Evolutionary conservation across 35 echinoderm and acorn worm genomes (phyloP).

Genomic region (Apostichopus japonicus): DNA sequence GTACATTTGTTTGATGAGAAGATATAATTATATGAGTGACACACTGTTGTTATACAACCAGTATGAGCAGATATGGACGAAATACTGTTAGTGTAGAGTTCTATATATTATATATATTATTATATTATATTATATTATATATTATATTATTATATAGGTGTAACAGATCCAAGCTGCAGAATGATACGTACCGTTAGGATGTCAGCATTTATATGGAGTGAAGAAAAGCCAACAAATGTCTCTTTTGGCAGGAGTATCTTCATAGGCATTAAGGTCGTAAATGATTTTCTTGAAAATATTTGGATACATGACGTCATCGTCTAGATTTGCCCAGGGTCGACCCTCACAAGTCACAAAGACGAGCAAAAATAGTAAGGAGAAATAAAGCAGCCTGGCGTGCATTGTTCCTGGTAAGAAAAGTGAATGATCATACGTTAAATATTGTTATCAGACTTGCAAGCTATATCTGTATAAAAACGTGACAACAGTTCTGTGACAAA

Average conservation of each 20-base stretch:
- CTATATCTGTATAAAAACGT: no score
- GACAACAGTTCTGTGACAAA: no score
- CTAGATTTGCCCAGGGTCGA: background rate
- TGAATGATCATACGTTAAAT: background rate
- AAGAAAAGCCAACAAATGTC: background rate
- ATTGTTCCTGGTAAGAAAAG: background rate
- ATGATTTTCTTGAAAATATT: background rate
- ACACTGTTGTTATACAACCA: no score
- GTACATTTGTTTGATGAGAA: no score
- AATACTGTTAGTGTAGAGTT: no score
- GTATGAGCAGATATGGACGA: no score
- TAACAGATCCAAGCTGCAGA: background rate
- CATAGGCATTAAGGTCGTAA: background rate
- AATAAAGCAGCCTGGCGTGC: background rate
- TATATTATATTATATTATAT: no score
- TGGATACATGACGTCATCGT: background rate
- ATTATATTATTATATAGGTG: no score
- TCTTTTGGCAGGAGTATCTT: background rate
- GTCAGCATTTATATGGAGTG: background rate
- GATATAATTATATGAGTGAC: no score
- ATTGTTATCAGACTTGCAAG: no score
- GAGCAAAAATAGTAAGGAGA: background rate
- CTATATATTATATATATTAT: no score
- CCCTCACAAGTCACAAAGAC: background rate
- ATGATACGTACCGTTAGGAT: background rate